phyloP scores from a whole-genome alignment of 2,113 vertebrate species.

The Hypomesus transpacificus region DNA sequence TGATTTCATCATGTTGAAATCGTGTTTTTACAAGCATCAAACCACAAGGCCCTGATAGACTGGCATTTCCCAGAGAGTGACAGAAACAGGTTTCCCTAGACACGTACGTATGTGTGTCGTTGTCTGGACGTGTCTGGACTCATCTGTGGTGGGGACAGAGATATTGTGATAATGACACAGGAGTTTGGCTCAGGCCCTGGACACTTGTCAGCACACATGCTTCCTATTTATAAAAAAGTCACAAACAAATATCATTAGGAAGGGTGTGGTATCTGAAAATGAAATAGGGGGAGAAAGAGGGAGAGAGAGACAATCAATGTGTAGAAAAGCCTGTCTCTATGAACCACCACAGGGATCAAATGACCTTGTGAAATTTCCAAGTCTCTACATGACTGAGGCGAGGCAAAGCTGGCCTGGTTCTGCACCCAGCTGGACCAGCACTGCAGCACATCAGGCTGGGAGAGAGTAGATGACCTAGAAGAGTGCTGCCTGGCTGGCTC shows the following conservation, averaged over 20 bases:
- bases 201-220: background rate
- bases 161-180: background rate
- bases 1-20: too few species aligned
- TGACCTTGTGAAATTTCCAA: too few species aligned
- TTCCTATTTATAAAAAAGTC: background rate
- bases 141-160: background rate
- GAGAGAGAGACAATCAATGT: background rate
- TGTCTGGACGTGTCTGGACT: slow-evolving; percentile 12
- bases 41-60: background rate
- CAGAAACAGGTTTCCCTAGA: slow-evolving; percentile 4
- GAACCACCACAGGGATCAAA: too few species aligned
- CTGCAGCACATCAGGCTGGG: too few species aligned
- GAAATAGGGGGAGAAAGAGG: background rate
- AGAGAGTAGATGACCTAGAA: too few species aligned
- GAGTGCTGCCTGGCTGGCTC: too few species aligned
- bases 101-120: background rate
- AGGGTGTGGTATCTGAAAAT: background rate
- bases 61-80: background rate
- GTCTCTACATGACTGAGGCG: too few species aligned
- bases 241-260: background rate
- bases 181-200: background rate
- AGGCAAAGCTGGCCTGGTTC: too few species aligned
- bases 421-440: too few species aligned
- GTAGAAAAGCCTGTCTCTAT: background rate
- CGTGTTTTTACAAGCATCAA: too few species aligned